phyloP scores from a whole-genome alignment of 1,140 invertebrate genomes.

The Cotesia chilonis region DNA sequence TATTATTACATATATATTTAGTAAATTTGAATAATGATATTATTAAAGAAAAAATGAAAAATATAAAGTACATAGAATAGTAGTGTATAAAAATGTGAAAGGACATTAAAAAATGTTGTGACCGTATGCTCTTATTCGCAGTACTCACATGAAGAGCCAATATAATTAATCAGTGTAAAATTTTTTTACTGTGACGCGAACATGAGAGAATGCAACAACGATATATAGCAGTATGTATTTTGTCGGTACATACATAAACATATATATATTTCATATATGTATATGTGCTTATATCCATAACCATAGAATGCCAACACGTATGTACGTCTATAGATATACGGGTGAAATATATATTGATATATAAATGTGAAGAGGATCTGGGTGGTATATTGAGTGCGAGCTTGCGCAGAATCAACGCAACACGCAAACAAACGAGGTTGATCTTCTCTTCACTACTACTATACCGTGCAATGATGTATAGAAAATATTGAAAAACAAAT shows the following conservation, averaged over 20 bases:
- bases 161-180: slow-evolving; percentile 32
- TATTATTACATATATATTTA: too few species aligned
- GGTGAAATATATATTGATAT: background rate
- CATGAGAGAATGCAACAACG: slow-evolving; percentile 8
- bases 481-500: slow-evolving; percentile 42
- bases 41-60: background rate
- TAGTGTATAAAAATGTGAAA: background rate
- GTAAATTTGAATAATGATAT: too few species aligned
- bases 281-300: too few species aligned
- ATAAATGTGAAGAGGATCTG: too few species aligned
- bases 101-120: slow-evolving; percentile 12
- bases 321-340: background rate
- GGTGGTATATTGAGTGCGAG: too few species aligned
- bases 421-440: too few species aligned
- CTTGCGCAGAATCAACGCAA: too few species aligned
- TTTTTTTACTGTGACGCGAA: slow-evolving; percentile 17
- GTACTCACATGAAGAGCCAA: background rate
- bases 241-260: too few species aligned
- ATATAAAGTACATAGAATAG: background rate
- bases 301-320: too few species aligned
- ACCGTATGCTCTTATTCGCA: slow-evolving; percentile 8
- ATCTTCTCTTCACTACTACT: too few species aligned
- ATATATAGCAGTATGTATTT: too few species aligned
- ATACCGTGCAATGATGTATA: background rate
- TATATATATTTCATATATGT: too few species aligned